A percentile compares a stretch with the other conserved stretches of the same genome.
phyloP scores from a whole-genome alignment of 2,888 invertebrate genomes.

The Girardia tigrina region DNA sequence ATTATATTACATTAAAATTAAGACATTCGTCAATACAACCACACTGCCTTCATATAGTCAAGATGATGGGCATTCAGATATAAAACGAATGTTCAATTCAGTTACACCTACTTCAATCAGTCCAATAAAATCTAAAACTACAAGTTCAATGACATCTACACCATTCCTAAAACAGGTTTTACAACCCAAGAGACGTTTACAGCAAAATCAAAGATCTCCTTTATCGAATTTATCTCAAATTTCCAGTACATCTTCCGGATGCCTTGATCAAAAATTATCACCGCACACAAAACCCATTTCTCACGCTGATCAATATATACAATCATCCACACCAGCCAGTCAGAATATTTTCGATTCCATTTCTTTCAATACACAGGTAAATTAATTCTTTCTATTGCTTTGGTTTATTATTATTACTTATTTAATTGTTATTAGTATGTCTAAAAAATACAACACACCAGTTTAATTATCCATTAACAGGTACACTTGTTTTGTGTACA shows the following conservation, averaged over 20 bases:
- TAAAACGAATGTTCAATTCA: neutral
- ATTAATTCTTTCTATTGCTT: neutral
- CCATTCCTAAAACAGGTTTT: slow-evolving; percentile 6
- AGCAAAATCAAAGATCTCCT: slow-evolving; percentile 16
- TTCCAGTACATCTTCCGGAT: neutral
- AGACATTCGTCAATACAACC: neutral
- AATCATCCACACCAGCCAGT: neutral
- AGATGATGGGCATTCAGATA: neutral
- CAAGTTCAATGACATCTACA: neutral
- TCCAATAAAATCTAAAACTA: slow-evolving; percentile 9
- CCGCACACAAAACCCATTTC: neutral
- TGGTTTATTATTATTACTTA: neutral
- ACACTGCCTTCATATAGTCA: neutral
- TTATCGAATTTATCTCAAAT: slow-evolving; percentile 9
- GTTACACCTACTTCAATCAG: neutral
- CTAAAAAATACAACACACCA: no score
- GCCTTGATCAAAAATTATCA: neutral
- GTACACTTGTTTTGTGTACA: no score
- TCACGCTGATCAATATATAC: neutral
- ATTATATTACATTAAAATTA: neutral
- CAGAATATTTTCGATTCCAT: slow-evolving; percentile 8
- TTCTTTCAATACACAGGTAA: neutral
- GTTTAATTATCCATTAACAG: no score
- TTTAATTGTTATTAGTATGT: no score
- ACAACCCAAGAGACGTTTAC: slow-evolving; percentile 18